A percentile compares a stretch with the other conserved stretches of the same genome.
Evolutionary conservation across 2,113 vertebrate genomes (phyloP).

Genomic region (Willisornis vidua): DNA sequence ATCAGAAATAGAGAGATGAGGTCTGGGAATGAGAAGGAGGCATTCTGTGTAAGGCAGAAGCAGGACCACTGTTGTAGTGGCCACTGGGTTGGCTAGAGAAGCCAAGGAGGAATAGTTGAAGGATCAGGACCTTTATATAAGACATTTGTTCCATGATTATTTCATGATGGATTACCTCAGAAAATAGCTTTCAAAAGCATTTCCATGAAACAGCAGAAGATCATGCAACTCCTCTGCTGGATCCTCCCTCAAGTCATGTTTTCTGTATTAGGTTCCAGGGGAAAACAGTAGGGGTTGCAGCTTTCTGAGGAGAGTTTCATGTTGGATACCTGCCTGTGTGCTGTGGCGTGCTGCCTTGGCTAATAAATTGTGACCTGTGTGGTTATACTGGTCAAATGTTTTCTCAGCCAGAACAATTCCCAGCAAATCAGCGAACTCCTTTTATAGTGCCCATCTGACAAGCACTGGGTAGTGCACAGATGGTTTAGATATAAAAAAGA

Average conservation of each 20-base stretch:
- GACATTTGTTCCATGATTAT: background rate
- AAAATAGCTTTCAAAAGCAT: conserved; percentile 42
- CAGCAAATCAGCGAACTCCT: conserved; percentile 46
- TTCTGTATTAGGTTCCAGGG: conserved; percentile 49
- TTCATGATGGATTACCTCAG: conserved; percentile 53
- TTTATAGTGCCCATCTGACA: conserved; percentile 68
- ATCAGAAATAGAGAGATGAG: background rate
- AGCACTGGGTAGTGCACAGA: conserved; percentile 34
- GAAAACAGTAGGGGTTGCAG: conserved; percentile 57
- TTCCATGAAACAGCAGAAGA: conserved; percentile 58
- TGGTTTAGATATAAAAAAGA: conserved; percentile 73
- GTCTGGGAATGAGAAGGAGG: background rate
- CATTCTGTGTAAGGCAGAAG: background rate
- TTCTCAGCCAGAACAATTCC: conserved; percentile 48
- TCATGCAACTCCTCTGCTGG: conserved; percentile 45
- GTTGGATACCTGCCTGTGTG: conserved; percentile 53
- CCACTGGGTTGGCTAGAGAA: background rate
- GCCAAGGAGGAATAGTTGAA: background rate
- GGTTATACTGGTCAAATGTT: conserved; percentile 52
- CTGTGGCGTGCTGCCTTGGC: conserved; percentile 15
- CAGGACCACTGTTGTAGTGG: background rate
- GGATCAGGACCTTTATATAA: background rate
- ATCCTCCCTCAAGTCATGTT: conserved; percentile 63
- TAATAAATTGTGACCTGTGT: conserved; percentile 55
- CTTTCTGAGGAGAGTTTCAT: conserved; percentile 19